Conservation (phyloP, 2,888 invertebrate genomes). For the Noctua comes region DNA sequence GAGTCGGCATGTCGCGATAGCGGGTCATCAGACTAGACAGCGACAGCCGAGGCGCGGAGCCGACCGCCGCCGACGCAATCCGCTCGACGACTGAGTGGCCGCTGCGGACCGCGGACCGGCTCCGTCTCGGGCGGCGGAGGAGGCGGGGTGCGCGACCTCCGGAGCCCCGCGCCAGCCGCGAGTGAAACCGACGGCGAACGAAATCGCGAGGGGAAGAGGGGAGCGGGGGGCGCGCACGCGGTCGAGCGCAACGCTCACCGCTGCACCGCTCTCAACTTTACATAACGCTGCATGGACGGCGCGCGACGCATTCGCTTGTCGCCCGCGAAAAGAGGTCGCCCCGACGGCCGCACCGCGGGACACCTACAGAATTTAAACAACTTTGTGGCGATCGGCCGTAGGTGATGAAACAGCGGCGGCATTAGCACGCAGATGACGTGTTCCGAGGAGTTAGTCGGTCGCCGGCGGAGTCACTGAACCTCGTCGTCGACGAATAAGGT, state of each 20-base stretch:
- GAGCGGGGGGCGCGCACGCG: conserved; percentile 83
- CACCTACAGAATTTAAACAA: conserved; percentile 86
- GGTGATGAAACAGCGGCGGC: conserved; percentile 84
- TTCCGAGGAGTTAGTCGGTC: conserved; percentile 84
- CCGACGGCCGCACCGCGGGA: conserved; percentile 77
- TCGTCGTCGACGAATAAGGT: conserved; percentile 87
- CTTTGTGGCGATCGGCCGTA: conserved; percentile 76
- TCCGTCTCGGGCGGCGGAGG: conserved; percentile 79
- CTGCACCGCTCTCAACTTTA: conserved; percentile 87
- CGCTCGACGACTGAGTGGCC: conserved; percentile 87
- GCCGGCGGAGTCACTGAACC: conserved; percentile 88
- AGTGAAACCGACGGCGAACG: conserved; percentile 83
- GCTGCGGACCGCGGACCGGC: conserved; percentile 73
- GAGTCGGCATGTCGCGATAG: conserved; percentile 68
- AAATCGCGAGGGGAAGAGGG: conserved; percentile 82
- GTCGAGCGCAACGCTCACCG: conserved; percentile 86
- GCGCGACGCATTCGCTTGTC: conserved; percentile 73
- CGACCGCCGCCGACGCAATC: conserved; percentile 86
- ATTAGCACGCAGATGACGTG: conserved; percentile 87
- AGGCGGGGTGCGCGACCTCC: conserved; percentile 86
- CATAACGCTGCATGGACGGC: conserved; percentile 84
- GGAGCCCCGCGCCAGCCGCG: conserved; percentile 82
- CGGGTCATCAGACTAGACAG: conserved; percentile 66
- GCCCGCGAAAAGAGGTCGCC: conserved; percentile 86
- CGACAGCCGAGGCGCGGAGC: conserved; percentile 68